Evolutionary conservation across 2,888 invertebrate genomes (phyloP), one percentile per base, ranked within the genome.

Genomic region (Leptopilina drosophilae): DNA sequence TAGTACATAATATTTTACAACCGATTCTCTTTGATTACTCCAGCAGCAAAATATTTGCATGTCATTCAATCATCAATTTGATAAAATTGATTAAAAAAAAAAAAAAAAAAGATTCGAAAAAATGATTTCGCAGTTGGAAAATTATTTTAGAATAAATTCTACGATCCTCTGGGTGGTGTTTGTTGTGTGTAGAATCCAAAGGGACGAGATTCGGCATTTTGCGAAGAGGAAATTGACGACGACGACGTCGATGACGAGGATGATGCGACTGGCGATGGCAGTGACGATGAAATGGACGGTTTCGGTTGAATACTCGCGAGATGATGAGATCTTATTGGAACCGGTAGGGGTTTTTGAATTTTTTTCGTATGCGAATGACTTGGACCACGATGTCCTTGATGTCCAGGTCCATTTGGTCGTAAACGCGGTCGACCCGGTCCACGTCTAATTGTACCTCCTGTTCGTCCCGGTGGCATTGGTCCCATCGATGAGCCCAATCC

Each of bases 341-440:
- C 91, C 62, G 89, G 91, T 66, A 91, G 86, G 12, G 90, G 87
- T 15, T 88, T 87, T 65, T 90, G 91, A 26, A 87, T 82, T 75
- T 88, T 89, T 77, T 88, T 88, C 5, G 84, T 79, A 73, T 81
- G 84, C 12, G 82, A 83, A 66, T 83, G 81, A 11, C 82, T 81
- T 33, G 84, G 64, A 8, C 79, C 93, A 26, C 95, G 93, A 42
- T 93, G 93, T 8, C 95, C 95, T 81, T 94, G 94, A 88, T 95
- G 94, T 0, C 94, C 92, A 0, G 95, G 95, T 0, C 95, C 95
- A 9, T 93, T 92, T 0, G 95, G 95, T 86, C 95, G 94, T 12
- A 95, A 90, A 3, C 95, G 93, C 0, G 95, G 95, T 80, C 95
- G 91, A 9, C 95, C 95, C 0, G 95, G 95, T 20, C 95, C 95